Evolutionary conservation across 2,888 invertebrate species (phyloP), one percentile per base, ranked within the genome.

Genomic region (Xestia sexstrigata): DNA sequence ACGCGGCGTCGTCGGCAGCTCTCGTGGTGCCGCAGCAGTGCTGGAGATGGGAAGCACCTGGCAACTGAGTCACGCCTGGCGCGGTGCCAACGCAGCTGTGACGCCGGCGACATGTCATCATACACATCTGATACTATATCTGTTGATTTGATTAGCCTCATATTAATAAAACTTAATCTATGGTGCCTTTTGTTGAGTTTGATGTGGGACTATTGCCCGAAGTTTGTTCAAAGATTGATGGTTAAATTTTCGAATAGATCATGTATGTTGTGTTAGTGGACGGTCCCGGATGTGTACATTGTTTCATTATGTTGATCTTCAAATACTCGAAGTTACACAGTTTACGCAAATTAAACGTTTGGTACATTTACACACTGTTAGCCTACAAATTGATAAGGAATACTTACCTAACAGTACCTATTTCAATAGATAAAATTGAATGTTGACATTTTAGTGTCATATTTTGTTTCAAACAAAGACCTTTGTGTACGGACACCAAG

Each of bases 401-500:
- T 65, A 65, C 39, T 30, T 6, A 55, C 55, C 6, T 55, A 17
- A 26, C 26, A 60, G 30, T 63, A n/a, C n/a, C n/a, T n/a, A 47
- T 49, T 60, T 58, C 13, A 35, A 74, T 23, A 35, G n/a, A 49
- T 58, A 68, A 55, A 55, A 58, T 30, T 30, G 17, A 58, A 58
- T 58, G 26, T 69, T 42, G 30, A 66, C 26, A 39, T 30, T 2
- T 58, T 60, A 23, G 26, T 60, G 45, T 63, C 20, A 49, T 45
- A 75, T 60, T 62, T 83, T 42, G 26, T 30, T 73, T 68, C 30
- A 71, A 68, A 74, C 81, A 82, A 74, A 71, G 63, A 71, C 30
- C 23, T 47, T 65, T 47, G 68, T 65, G 55, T 42, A n/a, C 20
- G 23, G n/a, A 52, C 47, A 35, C 52, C 35, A 23, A 39, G 26